These are phyloP conservation scores for Myzus persicae DNA, from an alignment of 1,140 invertebrate genomes.

Conservation along the genomic window DNA sequence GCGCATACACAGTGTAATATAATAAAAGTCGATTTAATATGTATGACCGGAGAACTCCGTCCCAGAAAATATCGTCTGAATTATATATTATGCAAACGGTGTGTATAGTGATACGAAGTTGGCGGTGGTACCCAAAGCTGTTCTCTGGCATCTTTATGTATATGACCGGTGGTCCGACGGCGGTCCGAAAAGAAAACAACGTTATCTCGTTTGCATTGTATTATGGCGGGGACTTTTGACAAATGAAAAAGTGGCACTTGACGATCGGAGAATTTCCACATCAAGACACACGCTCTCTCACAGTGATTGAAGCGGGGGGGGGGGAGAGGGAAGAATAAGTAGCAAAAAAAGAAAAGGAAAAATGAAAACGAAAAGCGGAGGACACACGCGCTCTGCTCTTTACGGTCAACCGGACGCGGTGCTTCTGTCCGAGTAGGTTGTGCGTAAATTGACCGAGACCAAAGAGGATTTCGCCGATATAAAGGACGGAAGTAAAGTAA, in stretches of 20 bases:
- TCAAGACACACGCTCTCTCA: background rate
- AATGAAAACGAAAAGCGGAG: background rate
- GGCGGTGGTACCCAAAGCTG: background rate
- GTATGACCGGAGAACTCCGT: background rate
- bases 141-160: background rate
- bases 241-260: slow-evolving; percentile 56
- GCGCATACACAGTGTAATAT: background rate
- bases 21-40: background rate
- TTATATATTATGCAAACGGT: background rate
- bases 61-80: background rate
- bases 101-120: background rate
- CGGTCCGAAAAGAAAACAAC: slow-evolving; percentile 41
- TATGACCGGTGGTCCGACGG: background rate
- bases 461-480: slow-evolving; percentile 41
- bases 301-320: background rate
- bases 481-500: slow-evolving; percentile 37
- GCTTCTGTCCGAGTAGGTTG: slow-evolving; percentile 37
- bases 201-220: slow-evolving; percentile 58
- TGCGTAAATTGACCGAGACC: slow-evolving; percentile 58
- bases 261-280: slow-evolving; percentile 50
- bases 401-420: slow-evolving; percentile 48
- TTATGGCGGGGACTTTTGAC: slow-evolving; percentile 42
- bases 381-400: background rate
- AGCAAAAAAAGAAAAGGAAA: background rate
- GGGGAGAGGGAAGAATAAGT: background rate